Conservation (phyloP, 1,140 invertebrate genomes). For the Macrostomum lignano region DNA sequence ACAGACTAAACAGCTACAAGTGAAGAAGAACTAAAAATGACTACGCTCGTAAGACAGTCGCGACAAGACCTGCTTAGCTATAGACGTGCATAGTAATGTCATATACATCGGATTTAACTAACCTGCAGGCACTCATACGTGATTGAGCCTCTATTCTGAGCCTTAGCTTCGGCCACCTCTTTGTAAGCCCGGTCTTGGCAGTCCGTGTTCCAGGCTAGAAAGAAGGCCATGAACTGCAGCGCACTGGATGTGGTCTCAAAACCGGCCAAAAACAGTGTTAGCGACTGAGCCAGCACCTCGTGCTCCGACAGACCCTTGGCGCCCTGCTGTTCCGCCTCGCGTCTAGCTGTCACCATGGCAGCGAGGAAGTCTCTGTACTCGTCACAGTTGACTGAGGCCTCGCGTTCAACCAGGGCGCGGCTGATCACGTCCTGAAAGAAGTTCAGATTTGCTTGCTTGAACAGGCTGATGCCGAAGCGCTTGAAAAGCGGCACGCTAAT, state of each 20-base stretch:
- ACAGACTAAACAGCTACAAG: too few relatives aligned
- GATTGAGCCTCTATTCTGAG: neutral
- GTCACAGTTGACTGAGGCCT: neutral
- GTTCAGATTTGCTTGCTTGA: slow-evolving; percentile 4
- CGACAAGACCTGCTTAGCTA: too few relatives aligned
- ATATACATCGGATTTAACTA: too few relatives aligned
- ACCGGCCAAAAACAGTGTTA: slow-evolving; percentile 11
- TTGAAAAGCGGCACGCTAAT: neutral
- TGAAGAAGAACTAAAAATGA: too few relatives aligned
- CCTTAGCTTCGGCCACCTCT: slow-evolving; percentile 7
- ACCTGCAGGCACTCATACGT: too few relatives aligned
- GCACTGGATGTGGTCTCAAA: slow-evolving; percentile 9
- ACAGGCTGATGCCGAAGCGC: slow-evolving; percentile 6
- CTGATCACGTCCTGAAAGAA: neutral
- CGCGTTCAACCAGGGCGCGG: neutral
- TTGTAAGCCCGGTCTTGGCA: slow-evolving; percentile 9
- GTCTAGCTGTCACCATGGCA: slow-evolving; percentile 2
- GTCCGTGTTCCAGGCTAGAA: slow-evolving; percentile 10
- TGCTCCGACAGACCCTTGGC: slow-evolving; percentile 9
- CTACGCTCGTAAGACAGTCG: too few relatives aligned
- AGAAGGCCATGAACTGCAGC: slow-evolving; percentile 11
- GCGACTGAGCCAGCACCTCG: slow-evolving; percentile 11
- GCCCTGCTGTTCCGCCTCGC: neutral
- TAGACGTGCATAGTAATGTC: too few relatives aligned
- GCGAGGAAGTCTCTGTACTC: slow-evolving; percentile 5